These are phyloP conservation scores for Laothoe populi DNA, from an alignment of 2,888 invertebrate species.

Conservation along the genomic window DNA sequence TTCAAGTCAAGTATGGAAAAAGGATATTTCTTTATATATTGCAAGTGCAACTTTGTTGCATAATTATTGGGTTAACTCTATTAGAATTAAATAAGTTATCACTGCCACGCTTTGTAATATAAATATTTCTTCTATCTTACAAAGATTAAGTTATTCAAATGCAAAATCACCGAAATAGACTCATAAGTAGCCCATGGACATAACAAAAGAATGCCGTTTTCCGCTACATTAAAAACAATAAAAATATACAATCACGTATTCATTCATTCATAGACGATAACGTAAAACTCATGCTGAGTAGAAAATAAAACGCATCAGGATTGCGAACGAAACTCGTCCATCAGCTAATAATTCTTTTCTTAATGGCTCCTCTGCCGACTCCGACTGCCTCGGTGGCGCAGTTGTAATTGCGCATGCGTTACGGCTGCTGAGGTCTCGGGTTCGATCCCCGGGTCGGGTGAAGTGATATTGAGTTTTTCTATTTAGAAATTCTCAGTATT, in stretches of 20 bases:
- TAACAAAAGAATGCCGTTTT: constrained; percentile 19
- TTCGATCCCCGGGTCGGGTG: too few species aligned
- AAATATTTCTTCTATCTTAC: not conserved
- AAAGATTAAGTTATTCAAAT: not conserved
- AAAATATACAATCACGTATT: not conserved
- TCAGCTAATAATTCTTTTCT: constrained; percentile 74
- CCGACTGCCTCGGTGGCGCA: too few species aligned
- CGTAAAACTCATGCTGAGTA: constrained; percentile 51
- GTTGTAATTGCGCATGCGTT: too few species aligned
- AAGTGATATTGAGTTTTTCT: too few species aligned
- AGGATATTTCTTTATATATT: too few species aligned
- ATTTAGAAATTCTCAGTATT: too few species aligned
- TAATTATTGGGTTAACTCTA: not conserved
- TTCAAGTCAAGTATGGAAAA: too few species aligned
- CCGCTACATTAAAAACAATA: constrained; percentile 21
- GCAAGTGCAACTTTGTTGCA: not conserved
- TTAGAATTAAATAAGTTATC: not conserved
- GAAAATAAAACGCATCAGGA: constrained; percentile 63
- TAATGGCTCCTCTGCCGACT: constrained; percentile 78
- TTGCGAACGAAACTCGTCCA: constrained; percentile 73
- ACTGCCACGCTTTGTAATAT: not conserved
- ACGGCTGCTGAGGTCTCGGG: too few species aligned
- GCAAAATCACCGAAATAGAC: constrained; percentile 6
- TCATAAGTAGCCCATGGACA: constrained; percentile 9
- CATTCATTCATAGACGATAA: not conserved